Evolutionary conservation across 2,888 invertebrate genomes (phyloP).

Genomic region (Trissoscelio sp.): DNA sequence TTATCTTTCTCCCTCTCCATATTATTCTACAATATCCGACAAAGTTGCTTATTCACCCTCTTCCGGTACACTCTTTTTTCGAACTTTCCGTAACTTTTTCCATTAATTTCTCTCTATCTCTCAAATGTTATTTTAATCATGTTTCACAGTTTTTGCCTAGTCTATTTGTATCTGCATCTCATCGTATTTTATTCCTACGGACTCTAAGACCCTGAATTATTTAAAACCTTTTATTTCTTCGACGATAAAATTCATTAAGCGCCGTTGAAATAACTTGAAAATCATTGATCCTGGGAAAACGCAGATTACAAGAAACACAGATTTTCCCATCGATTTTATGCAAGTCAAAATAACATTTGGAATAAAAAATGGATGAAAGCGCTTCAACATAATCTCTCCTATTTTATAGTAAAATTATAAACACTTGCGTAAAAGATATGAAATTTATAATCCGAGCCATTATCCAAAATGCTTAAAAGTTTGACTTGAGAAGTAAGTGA

Average conservation of each 20-base stretch:
- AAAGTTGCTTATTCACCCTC: constrained; percentile 35
- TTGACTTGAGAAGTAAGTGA: constrained; percentile 28
- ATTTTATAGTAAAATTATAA: neutral
- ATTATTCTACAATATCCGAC: constrained; percentile 44
- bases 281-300: neutral
- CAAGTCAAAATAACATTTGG: neutral
- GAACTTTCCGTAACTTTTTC: constrained; percentile 51
- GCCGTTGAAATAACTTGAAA: neutral
- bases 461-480: constrained; percentile 22
- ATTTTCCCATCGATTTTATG: neutral
- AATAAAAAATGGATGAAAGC: neutral
- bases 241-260: constrained; percentile 26
- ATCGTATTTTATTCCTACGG: constrained; percentile 24
- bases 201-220: constrained; percentile 19
- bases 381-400: neutral
- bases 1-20: constrained; percentile 23
- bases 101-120: constrained; percentile 61
- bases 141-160: constrained; percentile 50
- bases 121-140: constrained; percentile 59
- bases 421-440: constrained; percentile 6
- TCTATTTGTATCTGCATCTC: constrained; percentile 44
- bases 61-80: constrained; percentile 27
- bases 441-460: constrained; percentile 26
- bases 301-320: neutral
- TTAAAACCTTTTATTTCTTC: constrained; percentile 9